These are phyloP conservation scores for Micrasema longulum DNA, from an alignment of 1,140 invertebrate genomes.

Conservation along the genomic window DNA sequence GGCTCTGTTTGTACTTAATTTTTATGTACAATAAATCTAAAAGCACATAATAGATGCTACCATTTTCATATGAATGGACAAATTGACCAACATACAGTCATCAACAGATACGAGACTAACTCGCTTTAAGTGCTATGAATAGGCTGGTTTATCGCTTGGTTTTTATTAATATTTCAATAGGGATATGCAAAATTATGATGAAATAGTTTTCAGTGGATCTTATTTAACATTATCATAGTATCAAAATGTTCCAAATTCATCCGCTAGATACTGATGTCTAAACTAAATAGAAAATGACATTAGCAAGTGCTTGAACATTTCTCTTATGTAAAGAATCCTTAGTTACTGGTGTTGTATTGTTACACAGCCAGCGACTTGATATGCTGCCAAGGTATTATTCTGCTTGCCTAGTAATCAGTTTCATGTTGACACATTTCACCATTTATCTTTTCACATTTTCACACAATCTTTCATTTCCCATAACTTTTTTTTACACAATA, in stretches of 20 bases:
- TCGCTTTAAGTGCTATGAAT: no score
- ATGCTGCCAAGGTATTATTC: constrained; percentile 67
- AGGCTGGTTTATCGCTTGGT: no score
- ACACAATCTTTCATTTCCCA: not conserved
- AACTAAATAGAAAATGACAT: no score
- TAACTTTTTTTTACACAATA: not conserved
- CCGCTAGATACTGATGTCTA: no score
- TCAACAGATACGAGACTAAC: no score
- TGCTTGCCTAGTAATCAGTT: constrained; percentile 52
- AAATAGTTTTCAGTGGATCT: no score
- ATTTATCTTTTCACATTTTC: constrained; percentile 6
- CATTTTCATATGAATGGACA: constrained; percentile 15
- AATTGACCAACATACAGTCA: no score
- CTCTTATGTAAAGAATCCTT: constrained; percentile 7
- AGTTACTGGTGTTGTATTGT: constrained; percentile 56
- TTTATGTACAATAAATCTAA: constrained; percentile 20
- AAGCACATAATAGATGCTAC: constrained; percentile 13
- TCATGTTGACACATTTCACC: constrained; percentile 49
- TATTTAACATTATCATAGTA: no score
- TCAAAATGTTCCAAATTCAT: no score
- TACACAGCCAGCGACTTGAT: constrained; percentile 67
- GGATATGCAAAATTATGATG: no score
- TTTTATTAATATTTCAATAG: no score
- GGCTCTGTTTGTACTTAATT: constrained; percentile 15
- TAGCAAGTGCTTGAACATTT: no score